phyloP scores from a whole-genome alignment of 2,113 vertebrate genomes.

The Phycodurus eques region DNA sequence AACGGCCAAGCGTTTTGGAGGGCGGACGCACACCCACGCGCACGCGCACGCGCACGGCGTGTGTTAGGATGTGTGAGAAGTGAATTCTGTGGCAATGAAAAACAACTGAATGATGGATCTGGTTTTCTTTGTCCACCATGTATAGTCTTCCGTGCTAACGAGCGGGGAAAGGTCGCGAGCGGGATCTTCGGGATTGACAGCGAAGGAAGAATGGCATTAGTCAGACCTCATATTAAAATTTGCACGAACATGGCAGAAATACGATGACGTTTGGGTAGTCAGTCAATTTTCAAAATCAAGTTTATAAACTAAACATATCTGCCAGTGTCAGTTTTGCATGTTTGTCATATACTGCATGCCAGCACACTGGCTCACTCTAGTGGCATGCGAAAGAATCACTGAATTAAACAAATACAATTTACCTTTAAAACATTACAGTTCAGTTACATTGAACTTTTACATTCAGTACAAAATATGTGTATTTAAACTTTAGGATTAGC shows the following conservation, averaged over 20 bases:
- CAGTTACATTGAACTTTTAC: not conserved
- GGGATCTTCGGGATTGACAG: not conserved
- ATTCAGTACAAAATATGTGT: not conserved
- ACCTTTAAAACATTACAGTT: not conserved
- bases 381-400: not conserved
- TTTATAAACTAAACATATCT: not conserved
- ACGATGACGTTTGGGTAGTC: not conserved
- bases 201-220: not conserved
- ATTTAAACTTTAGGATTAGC: not conserved
- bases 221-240: not conserved
- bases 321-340: not conserved
- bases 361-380: not conserved
- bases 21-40: conserved; percentile 10
- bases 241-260: not conserved
- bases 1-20: conserved; percentile 47
- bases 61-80: conserved; percentile 18
- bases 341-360: not conserved
- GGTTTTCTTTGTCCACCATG: conserved; percentile 27
- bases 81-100: conserved; percentile 16
- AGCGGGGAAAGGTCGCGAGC: conserved; percentile 6
- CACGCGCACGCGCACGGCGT: not conserved
- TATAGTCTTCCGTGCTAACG: conserved; percentile 40
- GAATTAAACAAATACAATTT: not conserved
- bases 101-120: conserved; percentile 14
- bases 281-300: not conserved